Evolutionary conservation across 2,888 invertebrate species (phyloP), one percentile per base, ranked within the genome.

Genomic region (Meiosimyza decipiens): DNA sequence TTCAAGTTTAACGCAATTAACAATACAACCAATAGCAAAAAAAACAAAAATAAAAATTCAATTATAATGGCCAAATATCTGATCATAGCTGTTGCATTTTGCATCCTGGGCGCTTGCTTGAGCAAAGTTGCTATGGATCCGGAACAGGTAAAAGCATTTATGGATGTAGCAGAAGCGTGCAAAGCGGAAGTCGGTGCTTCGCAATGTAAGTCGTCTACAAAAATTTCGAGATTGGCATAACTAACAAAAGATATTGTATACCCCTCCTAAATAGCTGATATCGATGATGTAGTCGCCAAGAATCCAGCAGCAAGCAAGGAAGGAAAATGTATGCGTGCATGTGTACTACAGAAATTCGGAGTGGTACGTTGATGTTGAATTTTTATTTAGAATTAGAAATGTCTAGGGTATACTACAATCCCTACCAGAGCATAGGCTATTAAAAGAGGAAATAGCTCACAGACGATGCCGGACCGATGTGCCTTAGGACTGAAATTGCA

Each of bases 301-400:
- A 63, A 75, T 4, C 77, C 85, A 0, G 75, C 82, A 12, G 40
- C 75, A 4, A 74, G 76, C 1, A 78, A 76, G 33, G 80, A 80
- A 69, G 82, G 78, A 12, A 84, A 85, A 77, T 84, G 84, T 55
- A 51, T 85, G 71, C 81, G 82, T 15, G 75, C 83, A 47, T 84
- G 84, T 72, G 40, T 85, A 1, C 81, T 84, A 82, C 80, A 80
- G 57, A 80, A 76, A 57, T 76, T 78, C 13, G 71, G 76, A 6
- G n/a, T 82, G 62, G 80, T 80, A 74, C 51, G 73, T 68, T 12
- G 51, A 33, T 55, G 16, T 13, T 18, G n/a, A 18, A 55, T 55
- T 55, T 55, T 28, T 28, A 28, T 28, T 28, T 28, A 28, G 28
- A 28, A 28, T 28, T 28, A 28, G 4, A 28, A 28, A 28, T 4